Evolutionary conservation across 2,797 vertebrate species (phyloP).

Genomic region (Avahi laniger): DNA sequence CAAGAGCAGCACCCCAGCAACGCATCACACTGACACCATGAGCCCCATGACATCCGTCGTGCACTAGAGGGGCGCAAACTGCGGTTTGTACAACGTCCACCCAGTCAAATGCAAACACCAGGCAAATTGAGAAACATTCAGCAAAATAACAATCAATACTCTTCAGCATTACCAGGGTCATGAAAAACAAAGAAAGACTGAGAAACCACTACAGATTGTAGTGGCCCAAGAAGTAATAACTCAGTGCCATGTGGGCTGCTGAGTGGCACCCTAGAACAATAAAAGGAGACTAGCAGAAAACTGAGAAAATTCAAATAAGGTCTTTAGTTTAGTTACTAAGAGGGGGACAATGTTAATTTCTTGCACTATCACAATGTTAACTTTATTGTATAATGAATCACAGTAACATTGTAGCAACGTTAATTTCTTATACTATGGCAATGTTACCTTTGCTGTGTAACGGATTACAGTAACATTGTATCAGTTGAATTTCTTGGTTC

Average conservation of each 20-base stretch:
- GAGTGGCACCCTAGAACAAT: neutral
- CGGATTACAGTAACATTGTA: neutral
- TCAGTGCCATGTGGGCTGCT: rapidly evolving
- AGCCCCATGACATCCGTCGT: rapidly evolving
- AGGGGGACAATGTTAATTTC: neutral
- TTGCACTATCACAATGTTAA: neutral
- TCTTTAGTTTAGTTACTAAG: neutral
- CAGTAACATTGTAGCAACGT: neutral
- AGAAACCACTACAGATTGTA: neutral
- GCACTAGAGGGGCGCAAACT: neutral
- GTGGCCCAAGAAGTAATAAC: neutral
- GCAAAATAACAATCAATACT: neutral
- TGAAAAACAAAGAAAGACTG: neutral
- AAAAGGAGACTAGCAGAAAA: neutral
- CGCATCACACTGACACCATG: neutral
- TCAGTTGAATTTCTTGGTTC: neutral
- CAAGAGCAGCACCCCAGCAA: neutral
- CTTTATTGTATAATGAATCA: neutral
- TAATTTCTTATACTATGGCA: neutral
- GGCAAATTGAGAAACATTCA: neutral
- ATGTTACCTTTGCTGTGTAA: neutral
- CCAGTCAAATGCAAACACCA: neutral
- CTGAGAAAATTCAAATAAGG: neutral
- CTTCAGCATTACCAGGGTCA: neutral
- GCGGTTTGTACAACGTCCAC: neutral